Conservation (phyloP, 2,797 vertebrate species). For the Falco concolor region DNA sequence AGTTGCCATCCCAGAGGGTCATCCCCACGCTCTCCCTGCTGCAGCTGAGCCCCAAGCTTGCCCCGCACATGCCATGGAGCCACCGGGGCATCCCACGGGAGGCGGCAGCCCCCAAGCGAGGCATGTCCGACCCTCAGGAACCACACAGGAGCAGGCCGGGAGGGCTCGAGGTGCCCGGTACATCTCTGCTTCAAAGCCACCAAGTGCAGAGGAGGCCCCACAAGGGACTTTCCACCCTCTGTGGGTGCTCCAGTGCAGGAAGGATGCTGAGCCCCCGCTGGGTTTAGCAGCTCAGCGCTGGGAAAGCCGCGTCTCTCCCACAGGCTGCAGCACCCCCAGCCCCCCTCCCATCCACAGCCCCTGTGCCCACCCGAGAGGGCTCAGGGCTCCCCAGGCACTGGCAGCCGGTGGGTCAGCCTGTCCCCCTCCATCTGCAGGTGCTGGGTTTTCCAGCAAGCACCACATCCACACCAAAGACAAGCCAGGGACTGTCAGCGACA, state of each 20-base stretch:
- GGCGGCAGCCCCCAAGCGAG: too few relatives aligned
- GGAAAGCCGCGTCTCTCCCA: not conserved
- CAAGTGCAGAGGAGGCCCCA: rapidly evolving
- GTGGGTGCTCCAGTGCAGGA: not conserved
- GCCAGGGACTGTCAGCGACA: not conserved
- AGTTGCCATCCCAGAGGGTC: not conserved
- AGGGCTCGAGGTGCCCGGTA: too few relatives aligned
- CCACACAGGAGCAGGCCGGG: rapidly evolving
- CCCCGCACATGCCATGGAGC: not conserved
- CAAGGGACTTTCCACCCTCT: not conserved
- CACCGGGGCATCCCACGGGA: not conserved
- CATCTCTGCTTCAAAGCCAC: not conserved
- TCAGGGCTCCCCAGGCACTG: not conserved
- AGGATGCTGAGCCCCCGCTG: not conserved
- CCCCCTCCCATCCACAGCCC: too few relatives aligned
- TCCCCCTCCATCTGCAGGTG: not conserved
- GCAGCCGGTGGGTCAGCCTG: rapidly evolving
- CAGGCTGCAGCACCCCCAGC: not conserved
- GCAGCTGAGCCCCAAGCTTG: not conserved
- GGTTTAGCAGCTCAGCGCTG: not conserved
- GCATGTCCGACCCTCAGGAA: not conserved
- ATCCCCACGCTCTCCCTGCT: not conserved
- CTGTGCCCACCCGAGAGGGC: not conserved
- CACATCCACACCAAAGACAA: not conserved
- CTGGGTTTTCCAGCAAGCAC: not conserved